phyloP scores from a whole-genome alignment of 2,888 invertebrate species.

The Cordilura impudica region DNA sequence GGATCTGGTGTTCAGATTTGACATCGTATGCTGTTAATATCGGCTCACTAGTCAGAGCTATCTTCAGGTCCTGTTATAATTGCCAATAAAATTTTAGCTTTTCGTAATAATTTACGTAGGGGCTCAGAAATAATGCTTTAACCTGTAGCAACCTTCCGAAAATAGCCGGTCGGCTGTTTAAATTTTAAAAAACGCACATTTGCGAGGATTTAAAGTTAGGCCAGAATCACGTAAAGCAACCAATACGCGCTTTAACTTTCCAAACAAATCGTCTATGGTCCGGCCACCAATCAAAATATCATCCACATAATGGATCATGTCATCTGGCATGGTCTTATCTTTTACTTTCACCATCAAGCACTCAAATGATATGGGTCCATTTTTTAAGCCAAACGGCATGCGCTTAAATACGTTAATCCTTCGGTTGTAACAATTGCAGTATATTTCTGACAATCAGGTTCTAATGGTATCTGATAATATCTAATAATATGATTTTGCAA shows the following conservation, averaged over 20 bases:
- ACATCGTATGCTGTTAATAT: slow-evolving; percentile 41
- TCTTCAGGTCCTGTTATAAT: slow-evolving; percentile 31
- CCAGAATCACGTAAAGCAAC: background rate
- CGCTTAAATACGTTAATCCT: slow-evolving; percentile 32
- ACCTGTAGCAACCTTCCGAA: slow-evolving; percentile 41
- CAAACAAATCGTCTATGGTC: slow-evolving; percentile 7
- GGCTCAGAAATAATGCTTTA: slow-evolving; percentile 50
- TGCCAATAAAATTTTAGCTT: slow-evolving; percentile 35
- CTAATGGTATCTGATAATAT: slow-evolving; percentile 51
- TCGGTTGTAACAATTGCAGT: slow-evolving; percentile 51
- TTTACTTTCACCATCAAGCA: slow-evolving; percentile 44
- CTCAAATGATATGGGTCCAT: slow-evolving; percentile 46
- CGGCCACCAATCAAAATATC: slow-evolving; percentile 31
- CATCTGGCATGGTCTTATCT: slow-evolving; percentile 21
- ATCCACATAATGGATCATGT: slow-evolving; percentile 54
- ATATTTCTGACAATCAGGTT: slow-evolving; percentile 24
- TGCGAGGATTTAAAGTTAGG: slow-evolving; percentile 41
- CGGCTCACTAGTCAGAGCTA: slow-evolving; percentile 1
- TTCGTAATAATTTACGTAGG: slow-evolving; percentile 25
- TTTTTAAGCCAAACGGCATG: slow-evolving; percentile 36
- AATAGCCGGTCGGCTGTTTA: slow-evolving; percentile 43
- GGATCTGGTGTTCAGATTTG: slow-evolving; percentile 41
- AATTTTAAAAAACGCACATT: slow-evolving; percentile 54
- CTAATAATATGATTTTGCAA: slow-evolving; percentile 38
- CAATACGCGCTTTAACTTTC: slow-evolving; percentile 21